Evolutionary conservation across 2,888 invertebrate genomes (phyloP).

Genomic region (Habrosyne pyritoides): DNA sequence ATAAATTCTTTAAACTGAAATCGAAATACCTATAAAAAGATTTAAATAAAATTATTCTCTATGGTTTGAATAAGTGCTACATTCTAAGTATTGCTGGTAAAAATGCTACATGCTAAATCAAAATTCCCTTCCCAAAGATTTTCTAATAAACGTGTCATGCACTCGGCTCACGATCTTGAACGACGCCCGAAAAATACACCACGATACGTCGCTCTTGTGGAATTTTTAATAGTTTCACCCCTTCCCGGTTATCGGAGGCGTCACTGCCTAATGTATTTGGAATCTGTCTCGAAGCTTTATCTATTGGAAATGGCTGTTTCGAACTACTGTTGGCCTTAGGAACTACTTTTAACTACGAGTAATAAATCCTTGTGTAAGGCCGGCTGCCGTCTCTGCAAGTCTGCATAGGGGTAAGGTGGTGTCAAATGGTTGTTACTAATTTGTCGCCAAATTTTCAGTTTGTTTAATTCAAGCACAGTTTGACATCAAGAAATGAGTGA

Average conservation of each 20-base stretch:
- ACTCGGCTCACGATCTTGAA: slow-evolving; percentile 50
- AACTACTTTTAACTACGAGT: slow-evolving; percentile 80
- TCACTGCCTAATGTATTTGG: slow-evolving; percentile 79
- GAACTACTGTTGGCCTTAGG: slow-evolving; percentile 75
- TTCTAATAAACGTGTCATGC: slow-evolving; percentile 72
- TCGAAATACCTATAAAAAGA: too few species aligned
- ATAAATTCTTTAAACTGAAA: too few species aligned
- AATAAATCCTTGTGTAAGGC: slow-evolving; percentile 76
- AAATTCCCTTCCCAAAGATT: slow-evolving; percentile 33
- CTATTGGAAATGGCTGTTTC: slow-evolving; percentile 81
- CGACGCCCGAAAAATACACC: slow-evolving; percentile 47
- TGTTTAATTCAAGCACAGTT: slow-evolving; percentile 9
- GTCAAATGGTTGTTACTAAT: slow-evolving; percentile 33
- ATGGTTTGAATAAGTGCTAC: too few species aligned
- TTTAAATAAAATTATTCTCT: too few species aligned
- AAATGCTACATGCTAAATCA: not conserved
- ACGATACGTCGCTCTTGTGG: slow-evolving; percentile 54
- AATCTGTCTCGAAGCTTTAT: slow-evolving; percentile 79
- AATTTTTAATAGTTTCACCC: slow-evolving; percentile 79
- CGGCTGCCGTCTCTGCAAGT: slow-evolving; percentile 60
- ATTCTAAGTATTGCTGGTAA: too few species aligned
- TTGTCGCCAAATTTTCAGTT: slow-evolving; percentile 15
- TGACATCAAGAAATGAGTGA: too few species aligned
- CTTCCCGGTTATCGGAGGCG: slow-evolving; percentile 44
- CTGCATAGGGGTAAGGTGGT: slow-evolving; percentile 64